Percentiles rank a stretch among this genome's conserved stretches.
phyloP scores from a whole-genome alignment of 2,797 vertebrate genomes.

The Peromyscus nudipes region DNA sequence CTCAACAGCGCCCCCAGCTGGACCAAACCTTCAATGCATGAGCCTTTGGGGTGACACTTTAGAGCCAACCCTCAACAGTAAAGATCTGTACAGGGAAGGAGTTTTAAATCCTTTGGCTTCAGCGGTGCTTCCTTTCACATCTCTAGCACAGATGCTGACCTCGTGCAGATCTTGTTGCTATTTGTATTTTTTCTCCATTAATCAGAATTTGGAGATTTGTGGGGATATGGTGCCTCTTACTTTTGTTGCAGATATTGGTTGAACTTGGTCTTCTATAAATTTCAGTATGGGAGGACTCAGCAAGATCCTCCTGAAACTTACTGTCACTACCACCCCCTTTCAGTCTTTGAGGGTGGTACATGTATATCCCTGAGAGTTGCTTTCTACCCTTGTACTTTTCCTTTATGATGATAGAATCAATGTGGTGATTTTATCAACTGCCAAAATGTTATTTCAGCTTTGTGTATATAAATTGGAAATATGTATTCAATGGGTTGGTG shows the following conservation, averaged over 20 bases:
- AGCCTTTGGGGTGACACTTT: not conserved
- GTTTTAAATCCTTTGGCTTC: not conserved
- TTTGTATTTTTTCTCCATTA: not conserved
- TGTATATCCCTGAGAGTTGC: not conserved
- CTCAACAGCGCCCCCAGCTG: not conserved
- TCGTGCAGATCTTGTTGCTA: not conserved
- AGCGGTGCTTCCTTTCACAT: not conserved
- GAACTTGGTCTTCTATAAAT: not conserved
- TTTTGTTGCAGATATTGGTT: slow-evolving; percentile 2
- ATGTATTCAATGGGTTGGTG: not conserved
- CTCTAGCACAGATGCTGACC: not conserved
- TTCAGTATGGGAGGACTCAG: not conserved
- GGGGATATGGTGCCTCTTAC: not conserved
- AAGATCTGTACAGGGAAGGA: not conserved
- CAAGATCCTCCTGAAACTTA: not conserved
- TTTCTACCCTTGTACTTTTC: not conserved
- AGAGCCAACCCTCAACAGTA: not conserved
- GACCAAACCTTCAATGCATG: not conserved
- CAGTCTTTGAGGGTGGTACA: not conserved
- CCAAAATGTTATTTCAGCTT: not conserved
- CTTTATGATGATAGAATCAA: not conserved
- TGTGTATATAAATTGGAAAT: slow-evolving; percentile 45
- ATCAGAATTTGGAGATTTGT: not conserved
- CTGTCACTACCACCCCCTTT: not conserved
- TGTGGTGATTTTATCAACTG: not conserved